Evolutionary conservation across 2,888 invertebrate species (phyloP).

Genomic region (Apocheima hispidaria): DNA sequence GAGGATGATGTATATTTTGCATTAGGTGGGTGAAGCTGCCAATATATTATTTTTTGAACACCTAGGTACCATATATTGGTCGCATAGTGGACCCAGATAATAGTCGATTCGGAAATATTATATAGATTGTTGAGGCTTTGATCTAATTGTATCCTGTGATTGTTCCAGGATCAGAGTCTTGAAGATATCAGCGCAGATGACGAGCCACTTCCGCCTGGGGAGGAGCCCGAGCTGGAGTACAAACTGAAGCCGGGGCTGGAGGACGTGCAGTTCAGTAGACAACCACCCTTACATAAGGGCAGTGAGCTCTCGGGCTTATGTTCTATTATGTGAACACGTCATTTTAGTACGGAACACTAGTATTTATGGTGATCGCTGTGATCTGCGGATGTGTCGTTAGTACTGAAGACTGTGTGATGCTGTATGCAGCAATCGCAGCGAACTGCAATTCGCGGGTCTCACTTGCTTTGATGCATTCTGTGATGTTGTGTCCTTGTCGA

Average conservation of each 20-base stretch:
- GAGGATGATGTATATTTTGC: no score
- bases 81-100: no score
- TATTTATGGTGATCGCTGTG: not conserved
- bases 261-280: constrained; percentile 88
- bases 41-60: no score
- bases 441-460: not conserved
- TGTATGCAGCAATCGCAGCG: not conserved
- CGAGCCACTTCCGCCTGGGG: constrained; percentile 87
- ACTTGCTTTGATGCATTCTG: not conserved
- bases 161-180: constrained; percentile 54
- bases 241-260: constrained; percentile 88
- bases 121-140: no score
- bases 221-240: constrained; percentile 82
- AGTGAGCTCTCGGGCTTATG: constrained; percentile 94
- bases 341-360: not conserved
- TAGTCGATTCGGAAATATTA: no score
- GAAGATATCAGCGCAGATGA: constrained; percentile 74
- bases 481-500: not conserved
- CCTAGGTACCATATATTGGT: no score
- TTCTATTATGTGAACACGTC: constrained; percentile 90
- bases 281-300: constrained; percentile 91
- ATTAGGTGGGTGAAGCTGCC: no score
- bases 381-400: not conserved
- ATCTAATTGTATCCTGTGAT: not conserved
- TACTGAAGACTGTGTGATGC: not conserved